Percentiles rank a stretch among this genome's conserved stretches.
These are phyloP conservation scores for Crossocerus cetratus DNA, from an alignment of 2,888 invertebrate genomes.

Conservation along the genomic window DNA sequence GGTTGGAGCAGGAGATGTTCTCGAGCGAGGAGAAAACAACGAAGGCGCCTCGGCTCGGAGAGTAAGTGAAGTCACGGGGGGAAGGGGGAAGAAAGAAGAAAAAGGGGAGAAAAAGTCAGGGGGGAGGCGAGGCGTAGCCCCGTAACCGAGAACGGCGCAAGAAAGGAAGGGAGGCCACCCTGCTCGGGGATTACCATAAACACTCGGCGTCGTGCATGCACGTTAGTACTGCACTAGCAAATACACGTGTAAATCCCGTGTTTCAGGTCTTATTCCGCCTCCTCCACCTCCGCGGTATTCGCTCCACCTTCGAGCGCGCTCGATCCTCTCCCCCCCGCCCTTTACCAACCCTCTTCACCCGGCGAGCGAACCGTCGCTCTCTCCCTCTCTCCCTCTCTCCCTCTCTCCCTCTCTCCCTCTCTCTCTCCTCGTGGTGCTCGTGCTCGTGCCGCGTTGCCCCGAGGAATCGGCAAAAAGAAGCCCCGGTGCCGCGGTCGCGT, in stretches of 20 bases:
- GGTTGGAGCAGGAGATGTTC: slow-evolving; percentile 8
- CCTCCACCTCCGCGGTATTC: slow-evolving; percentile 21
- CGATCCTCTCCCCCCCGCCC: slow-evolving; percentile 6
- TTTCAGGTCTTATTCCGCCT: slow-evolving; percentile 68
- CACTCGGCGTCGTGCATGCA: slow-evolving; percentile 62
- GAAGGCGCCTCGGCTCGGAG: neutral
- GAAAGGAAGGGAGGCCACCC: slow-evolving; percentile 65
- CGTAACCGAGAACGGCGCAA: slow-evolving; percentile 47
- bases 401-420: slow-evolving; percentile 34
- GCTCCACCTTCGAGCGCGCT: no score
- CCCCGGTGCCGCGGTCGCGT: slow-evolving; percentile 58
- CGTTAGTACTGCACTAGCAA: slow-evolving; percentile 58
- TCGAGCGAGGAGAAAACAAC: neutral
- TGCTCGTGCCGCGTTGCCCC: slow-evolving; percentile 22
- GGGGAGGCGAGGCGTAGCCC: slow-evolving; percentile 38
- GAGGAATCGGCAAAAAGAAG: slow-evolving; percentile 61
- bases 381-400: slow-evolving; percentile 17
- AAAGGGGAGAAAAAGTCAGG: slow-evolving; percentile 28
- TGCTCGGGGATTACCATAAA: slow-evolving; percentile 69
- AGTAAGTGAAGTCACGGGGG: neutral
- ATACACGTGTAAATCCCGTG: slow-evolving; percentile 71
- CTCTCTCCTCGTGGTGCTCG: slow-evolving; percentile 31
- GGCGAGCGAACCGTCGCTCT: neutral
- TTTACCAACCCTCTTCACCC: neutral
- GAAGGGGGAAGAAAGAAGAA: slow-evolving; percentile 24